Evolutionary conservation across 2,888 invertebrate species (phyloP).

Genomic region (Ganaspis brasiliensis): DNA sequence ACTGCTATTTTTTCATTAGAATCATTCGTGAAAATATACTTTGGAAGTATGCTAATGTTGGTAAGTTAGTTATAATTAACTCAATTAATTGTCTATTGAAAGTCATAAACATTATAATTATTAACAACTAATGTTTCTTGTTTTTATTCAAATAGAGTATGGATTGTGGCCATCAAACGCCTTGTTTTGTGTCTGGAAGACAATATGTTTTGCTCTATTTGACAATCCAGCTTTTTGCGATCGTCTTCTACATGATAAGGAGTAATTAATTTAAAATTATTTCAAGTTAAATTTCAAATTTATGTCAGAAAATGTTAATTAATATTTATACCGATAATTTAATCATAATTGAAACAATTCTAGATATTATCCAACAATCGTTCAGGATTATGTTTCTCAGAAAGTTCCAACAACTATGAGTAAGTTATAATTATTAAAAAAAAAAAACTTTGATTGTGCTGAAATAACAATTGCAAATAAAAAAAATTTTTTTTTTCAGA

Average conservation of each 20-base stretch:
- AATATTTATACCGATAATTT: too few relatives aligned
- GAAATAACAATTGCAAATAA: neutral
- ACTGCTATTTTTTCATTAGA: constrained; percentile 39
- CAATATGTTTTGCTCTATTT: neutral
- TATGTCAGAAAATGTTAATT: too few relatives aligned
- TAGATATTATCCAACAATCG: constrained; percentile 19
- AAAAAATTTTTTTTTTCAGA: constrained; percentile 46
- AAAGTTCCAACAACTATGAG: constrained; percentile 8
- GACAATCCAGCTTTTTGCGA: neutral
- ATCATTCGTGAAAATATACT: constrained; percentile 45
- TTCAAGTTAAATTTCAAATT: too few relatives aligned
- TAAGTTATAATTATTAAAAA: too few relatives aligned
- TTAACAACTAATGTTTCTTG: neutral
- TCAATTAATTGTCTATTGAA: too few relatives aligned
- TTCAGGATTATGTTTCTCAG: constrained; percentile 19
- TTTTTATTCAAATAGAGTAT: neutral
- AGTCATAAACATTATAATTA: neutral
- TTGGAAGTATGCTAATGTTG: constrained; percentile 22
- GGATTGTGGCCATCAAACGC: neutral
- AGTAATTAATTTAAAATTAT: neutral
- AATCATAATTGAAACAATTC: neutral
- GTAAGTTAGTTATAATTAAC: too few relatives aligned
- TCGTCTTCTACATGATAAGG: constrained; percentile 1
- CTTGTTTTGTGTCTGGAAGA: constrained; percentile 15
- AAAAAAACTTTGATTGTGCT: too few relatives aligned